Conservation (phyloP, 1,140 invertebrate species). For the Meloidogyne floridensis region DNA sequence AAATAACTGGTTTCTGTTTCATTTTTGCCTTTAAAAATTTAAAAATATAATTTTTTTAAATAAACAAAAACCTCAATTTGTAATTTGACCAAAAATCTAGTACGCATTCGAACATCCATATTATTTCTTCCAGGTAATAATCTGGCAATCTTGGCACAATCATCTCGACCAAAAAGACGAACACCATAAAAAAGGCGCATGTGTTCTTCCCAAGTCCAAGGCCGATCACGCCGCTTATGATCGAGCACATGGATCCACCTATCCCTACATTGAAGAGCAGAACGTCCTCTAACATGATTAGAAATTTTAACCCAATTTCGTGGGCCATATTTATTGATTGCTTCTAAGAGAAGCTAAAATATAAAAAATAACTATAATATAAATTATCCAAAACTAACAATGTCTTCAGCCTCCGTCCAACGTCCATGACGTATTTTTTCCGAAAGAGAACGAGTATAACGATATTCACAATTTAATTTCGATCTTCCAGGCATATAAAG, state of each 20-base stretch:
- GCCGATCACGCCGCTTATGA: constrained; percentile 47
- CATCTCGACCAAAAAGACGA: constrained; percentile 40
- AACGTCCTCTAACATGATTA: constrained; percentile 29
- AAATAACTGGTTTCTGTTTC: constrained; percentile 17
- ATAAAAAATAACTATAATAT: neutral
- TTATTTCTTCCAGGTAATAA: constrained; percentile 49
- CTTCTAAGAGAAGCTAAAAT: constrained; percentile 44
- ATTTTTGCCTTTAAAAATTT: constrained; percentile 15
- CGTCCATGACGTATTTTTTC: constrained; percentile 40
- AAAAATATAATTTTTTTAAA: constrained; percentile 18
- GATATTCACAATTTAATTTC: constrained; percentile 40
- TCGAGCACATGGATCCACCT: constrained; percentile 45
- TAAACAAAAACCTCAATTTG: constrained; percentile 43
- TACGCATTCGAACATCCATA: constrained; percentile 42
- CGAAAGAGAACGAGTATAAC: constrained; percentile 44
- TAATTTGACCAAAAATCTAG: constrained; percentile 40
- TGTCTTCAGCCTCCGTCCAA: constrained; percentile 46
- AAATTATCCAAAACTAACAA: constrained; percentile 34
- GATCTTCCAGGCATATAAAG: constrained; percentile 41
- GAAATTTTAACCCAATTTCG: constrained; percentile 49
- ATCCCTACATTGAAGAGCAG: constrained; percentile 45
- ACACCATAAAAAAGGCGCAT: constrained; percentile 43
- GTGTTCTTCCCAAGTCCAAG: constrained; percentile 46
- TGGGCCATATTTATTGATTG: constrained; percentile 49
- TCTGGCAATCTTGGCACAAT: constrained; percentile 46